Evolutionary conservation across 2,113 vertebrate species (phyloP), one percentile per base, ranked within the genome.

Genomic region (Scytalopus superciliaris): DNA sequence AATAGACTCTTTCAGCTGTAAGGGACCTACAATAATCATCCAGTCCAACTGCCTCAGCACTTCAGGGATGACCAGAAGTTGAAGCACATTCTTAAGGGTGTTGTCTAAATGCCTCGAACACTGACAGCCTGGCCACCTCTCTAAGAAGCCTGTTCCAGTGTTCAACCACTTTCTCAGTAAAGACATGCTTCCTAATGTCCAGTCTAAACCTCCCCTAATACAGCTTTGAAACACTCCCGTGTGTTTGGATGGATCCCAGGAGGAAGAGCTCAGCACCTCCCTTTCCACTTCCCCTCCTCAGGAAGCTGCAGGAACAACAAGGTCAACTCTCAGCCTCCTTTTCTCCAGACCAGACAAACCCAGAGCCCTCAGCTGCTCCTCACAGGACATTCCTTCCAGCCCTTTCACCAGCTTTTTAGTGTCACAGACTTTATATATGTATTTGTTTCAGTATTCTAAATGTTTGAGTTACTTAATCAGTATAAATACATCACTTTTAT

Each of bases 341-440:
- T 76, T 69, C 47, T 56, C 47, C 53, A 68, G 53, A 18, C 8
- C 40, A 49, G 12, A 63, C 14, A 50, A 76, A 15, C 3, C 7
- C 25, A 31, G 47, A 62, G 21, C 17, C 9, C 1, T 31, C 47
- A 76, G 40, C 47, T 55, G n/a, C 30, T 40, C 9, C 40, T 33
- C 55, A 53, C 12, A 62, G 25, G 14, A 55, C 9, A 19, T 23
- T 42, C 14, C n/a, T 40, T 76, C 35, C 27, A 60, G 33, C 9
- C 23, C 40, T 19, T 66, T 49, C 40, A 19, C 0, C 0, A 19
- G 39, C 9, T n/a, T n/a, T n/a, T n/a, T n/a, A n/a, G n/a, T n/a
- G n/a, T n/a, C n/a, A n/a, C n/a, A n/a, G n/a, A n/a, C n/a, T n/a
- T n/a, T n/a, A n/a, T n/a, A n/a, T n/a, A n/a, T n/a, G n/a, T n/a